Conservation (phyloP, 2,888 invertebrate species). For the Leptinotarsa haldemani region DNA sequence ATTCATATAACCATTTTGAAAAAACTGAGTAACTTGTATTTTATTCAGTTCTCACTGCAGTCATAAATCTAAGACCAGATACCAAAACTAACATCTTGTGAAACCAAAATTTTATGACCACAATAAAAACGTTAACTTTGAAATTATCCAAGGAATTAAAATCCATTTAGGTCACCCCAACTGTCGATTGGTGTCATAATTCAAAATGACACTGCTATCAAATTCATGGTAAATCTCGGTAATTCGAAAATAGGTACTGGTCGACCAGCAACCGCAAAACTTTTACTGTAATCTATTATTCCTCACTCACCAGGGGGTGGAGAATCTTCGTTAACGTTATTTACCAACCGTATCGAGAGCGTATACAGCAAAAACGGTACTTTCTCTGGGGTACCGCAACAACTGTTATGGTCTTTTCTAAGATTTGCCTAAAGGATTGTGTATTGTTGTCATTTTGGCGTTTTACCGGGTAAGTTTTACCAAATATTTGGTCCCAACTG, state of each 20-base stretch:
- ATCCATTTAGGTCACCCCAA: slow-evolving; percentile 32
- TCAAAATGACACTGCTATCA: slow-evolving; percentile 31
- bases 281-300: slow-evolving; percentile 30
- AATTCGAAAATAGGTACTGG: slow-evolving; percentile 26
- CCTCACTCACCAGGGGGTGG: slow-evolving; percentile 30
- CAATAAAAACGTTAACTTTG: slow-evolving; percentile 31
- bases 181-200: slow-evolving; percentile 28
- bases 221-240: slow-evolving; percentile 24
- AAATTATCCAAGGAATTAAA: slow-evolving; percentile 16
- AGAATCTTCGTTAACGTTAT: slow-evolving; percentile 13
- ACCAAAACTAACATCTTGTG: not conserved
- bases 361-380: slow-evolving; percentile 29
- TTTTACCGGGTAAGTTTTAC: too few relatives aligned
- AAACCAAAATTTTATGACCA: slow-evolving; percentile 15
- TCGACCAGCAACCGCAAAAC: slow-evolving; percentile 35
- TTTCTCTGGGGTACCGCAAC: slow-evolving; percentile 26
- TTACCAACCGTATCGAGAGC: slow-evolving; percentile 30
- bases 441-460: too few relatives aligned
- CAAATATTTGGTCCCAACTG: too few relatives aligned
- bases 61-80: slow-evolving; percentile 11
- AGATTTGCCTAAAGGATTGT: not conserved
- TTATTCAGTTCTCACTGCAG: not conserved
- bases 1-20: not conserved
- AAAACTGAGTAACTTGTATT: not conserved
- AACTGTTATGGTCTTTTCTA: slow-evolving; percentile 18